Evolutionary conservation across 1,140 invertebrate genomes (phyloP).

Genomic region (Hyposmocoma kahamanoa): DNA sequence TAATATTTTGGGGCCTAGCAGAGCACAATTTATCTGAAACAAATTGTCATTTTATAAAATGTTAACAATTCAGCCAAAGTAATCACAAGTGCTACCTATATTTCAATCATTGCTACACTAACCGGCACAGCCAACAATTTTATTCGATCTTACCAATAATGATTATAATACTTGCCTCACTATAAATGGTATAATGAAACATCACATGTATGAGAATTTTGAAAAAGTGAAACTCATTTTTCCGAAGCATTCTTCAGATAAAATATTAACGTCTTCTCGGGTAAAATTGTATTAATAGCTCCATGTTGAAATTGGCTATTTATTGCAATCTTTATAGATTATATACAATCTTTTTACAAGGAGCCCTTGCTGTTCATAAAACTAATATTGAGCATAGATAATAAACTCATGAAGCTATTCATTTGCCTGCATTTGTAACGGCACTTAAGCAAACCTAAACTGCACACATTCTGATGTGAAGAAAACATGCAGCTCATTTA

Average conservation of each 20-base stretch:
- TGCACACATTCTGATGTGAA: not conserved
- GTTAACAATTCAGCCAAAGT: not conserved
- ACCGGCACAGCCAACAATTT: conserved; percentile 44
- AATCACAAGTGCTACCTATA: not conserved
- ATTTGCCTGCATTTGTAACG: conserved; percentile 10
- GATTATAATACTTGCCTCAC: conserved; percentile 27
- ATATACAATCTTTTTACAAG: too few relatives aligned
- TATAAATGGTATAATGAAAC: not conserved
- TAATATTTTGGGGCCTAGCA: too few relatives aligned
- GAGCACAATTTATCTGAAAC: too few relatives aligned
- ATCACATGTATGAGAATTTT: not conserved
- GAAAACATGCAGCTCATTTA: not conserved
- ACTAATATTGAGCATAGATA: conserved; percentile 17
- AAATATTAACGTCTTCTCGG: too few relatives aligned
- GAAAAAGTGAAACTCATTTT: not conserved
- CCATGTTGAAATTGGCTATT: too few relatives aligned
- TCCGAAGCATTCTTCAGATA: not conserved
- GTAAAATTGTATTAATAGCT: not conserved
- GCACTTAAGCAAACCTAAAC: not conserved
- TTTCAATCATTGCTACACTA: not conserved
- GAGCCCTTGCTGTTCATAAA: too few relatives aligned
- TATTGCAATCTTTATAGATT: too few relatives aligned
- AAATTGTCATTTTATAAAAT: too few relatives aligned
- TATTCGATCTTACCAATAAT: conserved; percentile 33
- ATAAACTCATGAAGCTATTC: conserved; percentile 48